Evolutionary conservation across 2,113 vertebrate species (phyloP).

Genomic region (Austrofundulus limnaeus): DNA sequence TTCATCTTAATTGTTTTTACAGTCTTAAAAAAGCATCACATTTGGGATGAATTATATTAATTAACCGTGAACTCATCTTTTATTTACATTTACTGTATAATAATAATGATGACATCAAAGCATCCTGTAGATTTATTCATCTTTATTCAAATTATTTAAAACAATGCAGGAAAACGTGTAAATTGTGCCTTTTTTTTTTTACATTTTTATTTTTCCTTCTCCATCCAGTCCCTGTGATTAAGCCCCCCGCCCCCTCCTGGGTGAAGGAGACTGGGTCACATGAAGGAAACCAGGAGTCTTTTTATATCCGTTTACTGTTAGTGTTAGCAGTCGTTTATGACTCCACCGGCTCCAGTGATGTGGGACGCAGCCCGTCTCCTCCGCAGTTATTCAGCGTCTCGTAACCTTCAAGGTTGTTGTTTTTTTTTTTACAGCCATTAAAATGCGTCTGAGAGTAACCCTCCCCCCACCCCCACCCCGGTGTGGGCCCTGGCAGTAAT

Average conservation of each 20-base stretch:
- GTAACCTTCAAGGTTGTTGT: conserved; percentile 70
- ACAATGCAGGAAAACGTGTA: neutral
- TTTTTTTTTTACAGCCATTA: conserved; percentile 72
- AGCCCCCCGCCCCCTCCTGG: conserved; percentile 36
- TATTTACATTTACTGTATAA: no score
- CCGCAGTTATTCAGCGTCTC: conserved; percentile 65
- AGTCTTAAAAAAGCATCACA: conserved; percentile 5
- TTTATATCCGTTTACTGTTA: conserved; percentile 79
- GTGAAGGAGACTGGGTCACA: conserved; percentile 62
- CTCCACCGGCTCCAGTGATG: conserved; percentile 76
- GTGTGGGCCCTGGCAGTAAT: conserved; percentile 60
- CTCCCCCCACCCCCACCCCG: conserved; percentile 3
- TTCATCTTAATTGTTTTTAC: neutral
- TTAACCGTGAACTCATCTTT: conserved; percentile 20
- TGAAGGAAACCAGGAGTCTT: conserved; percentile 73
- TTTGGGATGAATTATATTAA: conserved; percentile 39
- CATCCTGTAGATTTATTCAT: neutral
- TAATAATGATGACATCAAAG: neutral
- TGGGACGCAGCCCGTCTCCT: conserved; percentile 65
- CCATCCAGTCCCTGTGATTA: conserved; percentile 39
- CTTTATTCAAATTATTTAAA: no score
- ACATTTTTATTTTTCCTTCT: conserved; percentile 24
- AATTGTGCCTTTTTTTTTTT: neutral
- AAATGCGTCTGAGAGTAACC: conserved; percentile 67
- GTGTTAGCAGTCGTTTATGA: conserved; percentile 78